Evolutionary conservation across 2,113 vertebrate species (phyloP), one percentile per base, ranked within the genome.

Genomic region (Megaceryle maxima): DNA sequence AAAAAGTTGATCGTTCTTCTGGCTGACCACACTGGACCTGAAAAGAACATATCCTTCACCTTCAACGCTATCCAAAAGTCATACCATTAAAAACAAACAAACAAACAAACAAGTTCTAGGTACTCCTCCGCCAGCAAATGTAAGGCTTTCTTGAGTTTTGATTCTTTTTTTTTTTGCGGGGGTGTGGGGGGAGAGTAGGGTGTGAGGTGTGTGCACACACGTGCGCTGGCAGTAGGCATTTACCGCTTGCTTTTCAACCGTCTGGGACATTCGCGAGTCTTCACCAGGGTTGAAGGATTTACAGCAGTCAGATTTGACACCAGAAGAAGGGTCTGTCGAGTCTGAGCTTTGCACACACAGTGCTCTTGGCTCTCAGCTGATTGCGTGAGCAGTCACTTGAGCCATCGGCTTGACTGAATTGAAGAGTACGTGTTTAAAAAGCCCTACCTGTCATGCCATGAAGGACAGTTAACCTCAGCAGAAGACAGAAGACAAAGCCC

Each of bases 401-500:
- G 92, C 93, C 93, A 50, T n/a, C 29, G 11, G 53, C 79, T 90
- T 68, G 37, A 57, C 66, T 44, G 66, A 87, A 31, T 15, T 13
- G 55, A 69, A 93, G 80, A 82, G 6, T 3, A 43, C 0, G 3
- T 46, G 50, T 48, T 81, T 60, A 66, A 70, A 90, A 96, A 84
- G 48, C 78, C 87, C 91, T 88, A 92, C 75, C 81, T 91, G 92
- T 83, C 94, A 86, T 35, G 87, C 94, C 92, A 59, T 81, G 48
- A 95, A 83, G 93, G 86, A 78, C 96, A 94, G 90, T 56, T 87
- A 79, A 94, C 43, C 60, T 53, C 57, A 94, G 91, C 93, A 95
- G 92, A 98, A 94, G 95, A 97, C 93, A 95, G 92, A 98, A 94
- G 95, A 97, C 80, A 84, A 94, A 97, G 94, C 95, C 97, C 83